Percentiles rank a stretch among this genome's conserved stretches.
Conservation (phyloP, 2,797 vertebrate genomes). For the Fistularia tabacaria region DNA sequence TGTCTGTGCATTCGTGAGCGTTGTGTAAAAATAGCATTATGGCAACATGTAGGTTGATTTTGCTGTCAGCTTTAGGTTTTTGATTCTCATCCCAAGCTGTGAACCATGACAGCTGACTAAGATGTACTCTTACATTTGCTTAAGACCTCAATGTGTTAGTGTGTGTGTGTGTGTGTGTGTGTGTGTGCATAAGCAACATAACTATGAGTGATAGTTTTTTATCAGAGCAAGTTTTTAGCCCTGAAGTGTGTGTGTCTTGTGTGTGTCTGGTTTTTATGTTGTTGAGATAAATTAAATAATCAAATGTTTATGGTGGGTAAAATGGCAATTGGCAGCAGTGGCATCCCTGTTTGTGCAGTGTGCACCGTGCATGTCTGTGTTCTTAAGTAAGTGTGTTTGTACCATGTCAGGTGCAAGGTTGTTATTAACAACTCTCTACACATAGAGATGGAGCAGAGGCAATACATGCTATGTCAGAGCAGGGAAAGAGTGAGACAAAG, state of each 20-base stretch:
- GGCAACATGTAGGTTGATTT: slow-evolving; percentile 12
- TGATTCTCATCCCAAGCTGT: slow-evolving; percentile 9
- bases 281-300: slow-evolving; percentile 57
- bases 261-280: background rate
- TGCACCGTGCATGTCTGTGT: slow-evolving; percentile 1
- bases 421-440: slow-evolving; percentile 33
- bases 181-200: background rate
- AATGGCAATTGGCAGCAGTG: slow-evolving; percentile 57
- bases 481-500: slow-evolving; percentile 10
- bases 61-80: slow-evolving; percentile 19
- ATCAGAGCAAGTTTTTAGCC: slow-evolving; percentile 6
- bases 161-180: slow-evolving; percentile 8
- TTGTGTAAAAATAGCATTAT: slow-evolving; percentile 9
- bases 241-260: slow-evolving; percentile 2
- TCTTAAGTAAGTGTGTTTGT: slow-evolving; percentile 1
- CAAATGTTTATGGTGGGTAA: slow-evolving; percentile 57
- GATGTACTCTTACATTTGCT: slow-evolving; percentile 3
- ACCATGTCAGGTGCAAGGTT: slow-evolving; percentile 34
- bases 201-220: slow-evolving; percentile 6
- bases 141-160: background rate
- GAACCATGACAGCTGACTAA: slow-evolving; percentile 30
- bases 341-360: slow-evolving; percentile 29
- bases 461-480: slow-evolving; percentile 24
- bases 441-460: slow-evolving; percentile 35
- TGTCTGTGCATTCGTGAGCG: background rate